Evolutionary conservation across 1,140 invertebrate species (phyloP).

Genomic region (Rhopalosiphum padi): DNA sequence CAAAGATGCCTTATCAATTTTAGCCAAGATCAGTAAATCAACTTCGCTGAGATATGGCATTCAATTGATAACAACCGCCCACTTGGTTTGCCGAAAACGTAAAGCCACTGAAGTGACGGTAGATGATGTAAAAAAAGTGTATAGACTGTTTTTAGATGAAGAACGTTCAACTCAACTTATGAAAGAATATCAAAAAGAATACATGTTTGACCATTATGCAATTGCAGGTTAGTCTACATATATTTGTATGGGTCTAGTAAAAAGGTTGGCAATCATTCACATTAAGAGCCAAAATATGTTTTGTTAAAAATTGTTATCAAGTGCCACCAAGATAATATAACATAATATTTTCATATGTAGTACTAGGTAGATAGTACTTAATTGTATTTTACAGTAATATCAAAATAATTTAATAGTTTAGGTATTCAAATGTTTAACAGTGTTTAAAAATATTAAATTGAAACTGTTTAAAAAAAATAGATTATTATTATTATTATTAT

Average conservation of each 20-base stretch:
- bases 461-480: no score
- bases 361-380: no score
- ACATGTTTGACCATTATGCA: slow-evolving; percentile 78
- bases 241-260: neutral
- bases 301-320: no score
- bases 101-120: slow-evolving; percentile 87
- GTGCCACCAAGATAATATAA: no score
- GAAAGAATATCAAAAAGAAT: slow-evolving; percentile 95
- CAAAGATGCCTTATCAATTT: slow-evolving; percentile 87
- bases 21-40: slow-evolving; percentile 91
- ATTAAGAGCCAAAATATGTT: neutral
- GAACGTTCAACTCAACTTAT: slow-evolving; percentile 90
- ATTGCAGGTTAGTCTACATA: neutral
- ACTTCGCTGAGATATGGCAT: slow-evolving; percentile 97
- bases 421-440: no score
- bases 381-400: no score
- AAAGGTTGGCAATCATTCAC: neutral
- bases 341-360: no score
- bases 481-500: no score
- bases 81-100: slow-evolving; percentile 80
- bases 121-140: slow-evolving; percentile 94
- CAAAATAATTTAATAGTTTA: no score
- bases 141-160: slow-evolving; percentile 94
- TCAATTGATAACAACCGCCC: slow-evolving; percentile 95
- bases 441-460: no score